Percentiles rank a stretch among this genome's conserved stretches.
Conservation (phyloP, 2,888 invertebrate species). For the Pandemis corylana region DNA sequence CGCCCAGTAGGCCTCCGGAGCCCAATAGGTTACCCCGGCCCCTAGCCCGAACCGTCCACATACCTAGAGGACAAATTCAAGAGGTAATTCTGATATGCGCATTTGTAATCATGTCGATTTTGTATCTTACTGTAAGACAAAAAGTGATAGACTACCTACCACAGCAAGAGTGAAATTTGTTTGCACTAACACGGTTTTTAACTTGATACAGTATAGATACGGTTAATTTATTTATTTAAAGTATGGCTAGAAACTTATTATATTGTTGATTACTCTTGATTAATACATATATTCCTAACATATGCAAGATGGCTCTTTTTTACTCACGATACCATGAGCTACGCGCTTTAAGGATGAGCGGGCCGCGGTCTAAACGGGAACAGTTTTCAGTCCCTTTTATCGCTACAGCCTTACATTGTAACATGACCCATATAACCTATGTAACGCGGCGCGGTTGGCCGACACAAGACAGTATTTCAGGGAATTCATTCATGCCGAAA, state of each 20-base stretch:
- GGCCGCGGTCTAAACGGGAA: not conserved
- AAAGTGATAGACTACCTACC: constrained; percentile 57
- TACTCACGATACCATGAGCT: constrained; percentile 44
- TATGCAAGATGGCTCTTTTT: constrained; percentile 61
- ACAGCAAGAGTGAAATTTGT: constrained; percentile 59
- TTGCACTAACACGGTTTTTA: constrained; percentile 64
- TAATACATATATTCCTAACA: constrained; percentile 63
- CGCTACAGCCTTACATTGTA: not conserved
- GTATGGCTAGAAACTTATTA: constrained; percentile 50
- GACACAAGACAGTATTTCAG: constrained; percentile 38
- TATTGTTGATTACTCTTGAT: constrained; percentile 59
- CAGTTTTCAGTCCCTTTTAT: not conserved
- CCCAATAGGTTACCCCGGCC: constrained; percentile 47
- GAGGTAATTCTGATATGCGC: constrained; percentile 80
- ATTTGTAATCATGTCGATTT: constrained; percentile 72
- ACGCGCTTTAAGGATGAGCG: constrained; percentile 6
- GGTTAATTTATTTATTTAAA: constrained; percentile 51
- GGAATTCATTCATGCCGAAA: constrained; percentile 35
- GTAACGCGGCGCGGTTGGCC: constrained; percentile 36
- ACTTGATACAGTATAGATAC: constrained; percentile 42
- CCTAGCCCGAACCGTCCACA: constrained; percentile 45
- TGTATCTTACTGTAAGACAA: constrained; percentile 65
- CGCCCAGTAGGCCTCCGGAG: constrained; percentile 49
- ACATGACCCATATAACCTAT: constrained; percentile 8
- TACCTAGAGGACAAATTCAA: constrained; percentile 61